Conservation (phyloP, 1,140 invertebrate genomes). For the Metopolophium dirhodum region DNA sequence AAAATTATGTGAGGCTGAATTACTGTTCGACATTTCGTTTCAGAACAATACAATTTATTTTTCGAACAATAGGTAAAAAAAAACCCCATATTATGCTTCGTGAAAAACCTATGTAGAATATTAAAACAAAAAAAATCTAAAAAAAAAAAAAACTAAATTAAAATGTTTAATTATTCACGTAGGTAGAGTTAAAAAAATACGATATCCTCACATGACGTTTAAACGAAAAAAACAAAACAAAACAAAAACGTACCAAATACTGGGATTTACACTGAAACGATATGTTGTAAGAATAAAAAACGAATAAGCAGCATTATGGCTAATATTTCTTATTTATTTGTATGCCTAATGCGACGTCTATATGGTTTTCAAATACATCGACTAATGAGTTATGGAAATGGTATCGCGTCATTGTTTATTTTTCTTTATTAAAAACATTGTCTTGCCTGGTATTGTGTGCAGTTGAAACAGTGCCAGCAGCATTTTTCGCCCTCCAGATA, state of each 20-base stretch:
- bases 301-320: not conserved
- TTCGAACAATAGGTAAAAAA: not conserved
- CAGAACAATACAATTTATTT: not conserved
- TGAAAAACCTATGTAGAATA: not conserved
- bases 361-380: not conserved
- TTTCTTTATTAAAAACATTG: conserved; percentile 29
- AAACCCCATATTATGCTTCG: not conserved
- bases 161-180: not conserved
- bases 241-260: not conserved
- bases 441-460: conserved; percentile 85
- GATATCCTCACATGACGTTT: not conserved
- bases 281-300: not conserved
- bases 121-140: not conserved
- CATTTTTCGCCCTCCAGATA: conserved; percentile 90
- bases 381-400: conserved; percentile 5
- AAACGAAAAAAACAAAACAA: not conserved
- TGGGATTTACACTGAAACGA: not conserved
- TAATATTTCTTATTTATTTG: not conserved
- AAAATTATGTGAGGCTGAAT: not conserved
- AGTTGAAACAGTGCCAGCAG: conserved; percentile 96
- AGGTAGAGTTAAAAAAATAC: not conserved
- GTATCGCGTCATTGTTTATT: not conserved
- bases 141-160: conserved; percentile 5
- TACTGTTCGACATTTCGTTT: not conserved
- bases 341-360: not conserved